Evolutionary conservation across 2,888 invertebrate genomes (phyloP), one percentile per base, ranked within the genome.

Genomic region (Scrobipalpa costella): DNA sequence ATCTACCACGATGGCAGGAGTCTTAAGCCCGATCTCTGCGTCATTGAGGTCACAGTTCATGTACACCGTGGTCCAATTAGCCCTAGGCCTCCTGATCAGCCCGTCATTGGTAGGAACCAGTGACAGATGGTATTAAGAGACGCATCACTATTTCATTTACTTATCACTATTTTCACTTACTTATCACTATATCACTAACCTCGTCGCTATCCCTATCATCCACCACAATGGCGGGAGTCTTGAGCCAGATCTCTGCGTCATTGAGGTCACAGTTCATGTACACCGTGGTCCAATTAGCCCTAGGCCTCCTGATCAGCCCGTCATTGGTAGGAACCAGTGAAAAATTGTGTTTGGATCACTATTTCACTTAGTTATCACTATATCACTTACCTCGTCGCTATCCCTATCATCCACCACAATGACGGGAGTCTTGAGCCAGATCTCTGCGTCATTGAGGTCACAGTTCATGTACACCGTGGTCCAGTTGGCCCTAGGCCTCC

Each of bases 191-290:
- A n/a, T n/a, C 38, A 47, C 15, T 15, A 1, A 57, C 57, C 15
- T 57, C 57, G 38, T 57, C 57, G 11, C 38, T 38, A 17, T 38
- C 57, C 27, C 21, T 59, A 47, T 27, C 27, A 27, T 27, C 27
- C 2, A 5, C 2, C 27, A 27, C 5, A 5, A 27, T 27, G 5
- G 34, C 59, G 7, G 96, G 94, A 69, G 96, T 96, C 80, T 97
- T 97, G 13, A 98, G 85, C 97, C 98, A 98, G 63, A 98, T 96
- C 89, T 98, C 97, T 0, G 97, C 97, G 78, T 98, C 97, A 78
- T 95, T 96, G 8, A 99, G 92, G 78, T 98, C 98, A 74, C 98
- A 98, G 82, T 97, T 98, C 94, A 98, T 96, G 79, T 98, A 98
- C 8, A 96, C 94, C 0, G 98, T 96, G 27, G 96, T 95, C 98